Evolutionary conservation across 2,888 invertebrate species (phyloP).

Genomic region (Exephanes ischioxanthus): DNA sequence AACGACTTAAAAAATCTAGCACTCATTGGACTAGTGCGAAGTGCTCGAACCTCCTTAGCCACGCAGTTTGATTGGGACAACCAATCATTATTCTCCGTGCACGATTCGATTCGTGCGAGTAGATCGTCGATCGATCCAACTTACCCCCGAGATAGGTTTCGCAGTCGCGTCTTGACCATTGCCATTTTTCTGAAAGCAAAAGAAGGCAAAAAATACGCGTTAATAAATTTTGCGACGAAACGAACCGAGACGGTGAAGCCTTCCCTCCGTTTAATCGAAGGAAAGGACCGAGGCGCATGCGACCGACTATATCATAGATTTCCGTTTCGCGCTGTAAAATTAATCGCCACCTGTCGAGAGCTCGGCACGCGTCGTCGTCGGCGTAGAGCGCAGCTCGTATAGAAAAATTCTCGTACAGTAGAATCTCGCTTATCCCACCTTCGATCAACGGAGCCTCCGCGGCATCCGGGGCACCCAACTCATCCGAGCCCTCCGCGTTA

Average conservation of each 20-base stretch:
- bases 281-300: neutral
- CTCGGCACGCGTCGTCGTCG: neutral
- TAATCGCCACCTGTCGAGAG: conserved; percentile 2
- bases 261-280: neutral
- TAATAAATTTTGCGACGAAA: neutral
- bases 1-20: no score
- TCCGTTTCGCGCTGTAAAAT: neutral
- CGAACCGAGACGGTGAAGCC: neutral
- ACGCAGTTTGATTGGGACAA: no score
- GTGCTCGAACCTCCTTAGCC: no score
- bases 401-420: neutral
- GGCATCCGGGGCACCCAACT: neutral
- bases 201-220: conserved; percentile 25
- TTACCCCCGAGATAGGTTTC: conserved; percentile 65
- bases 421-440: no score
- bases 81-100: neutral
- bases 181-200: conserved; percentile 77
- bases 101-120: neutral
- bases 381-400: neutral
- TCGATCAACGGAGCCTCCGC: no score
- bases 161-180: conserved; percentile 68
- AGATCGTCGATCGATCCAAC: conserved; percentile 30
- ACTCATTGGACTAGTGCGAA: no score
- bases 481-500: no score
- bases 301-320: neutral